phyloP scores from a whole-genome alignment of 2,888 invertebrate genomes.

The Dryococelus australis region DNA sequence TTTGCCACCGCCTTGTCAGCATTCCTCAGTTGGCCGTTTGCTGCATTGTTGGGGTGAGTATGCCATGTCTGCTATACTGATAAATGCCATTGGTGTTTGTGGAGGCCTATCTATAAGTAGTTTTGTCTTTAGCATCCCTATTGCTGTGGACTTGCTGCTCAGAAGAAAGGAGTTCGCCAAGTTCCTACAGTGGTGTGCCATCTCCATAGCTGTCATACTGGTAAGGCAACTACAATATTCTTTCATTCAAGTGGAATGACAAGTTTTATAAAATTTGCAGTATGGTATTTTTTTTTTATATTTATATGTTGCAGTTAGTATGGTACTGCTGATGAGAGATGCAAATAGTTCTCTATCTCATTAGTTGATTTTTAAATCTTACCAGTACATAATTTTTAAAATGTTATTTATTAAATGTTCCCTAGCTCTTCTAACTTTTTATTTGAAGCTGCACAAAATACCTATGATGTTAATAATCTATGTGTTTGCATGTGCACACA shows the following conservation, averaged over 20 bases:
- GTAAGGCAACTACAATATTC: conserved; percentile 55
- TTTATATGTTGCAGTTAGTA: background rate
- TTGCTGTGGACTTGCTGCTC: conserved; percentile 84
- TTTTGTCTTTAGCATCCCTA: conserved; percentile 68
- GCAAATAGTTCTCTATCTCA: no score
- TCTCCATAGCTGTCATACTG: conserved; percentile 75
- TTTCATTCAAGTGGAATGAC: background rate
- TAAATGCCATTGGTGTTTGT: background rate
- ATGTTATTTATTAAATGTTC: no score
- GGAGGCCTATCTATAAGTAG: background rate
- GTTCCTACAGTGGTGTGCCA: conserved; percentile 79
- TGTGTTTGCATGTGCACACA: no score
- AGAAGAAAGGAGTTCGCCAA: conserved; percentile 69
- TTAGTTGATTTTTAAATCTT: no score
- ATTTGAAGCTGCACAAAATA: no score
- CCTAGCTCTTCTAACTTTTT: no score
- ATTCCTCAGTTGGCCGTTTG: conserved; percentile 95
- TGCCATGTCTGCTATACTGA: background rate
- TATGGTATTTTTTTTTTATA: background rate
- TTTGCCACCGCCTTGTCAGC: conserved; percentile 84
- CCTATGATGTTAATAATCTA: no score
- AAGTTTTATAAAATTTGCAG: background rate
- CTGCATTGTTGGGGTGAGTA: conserved; percentile 81
- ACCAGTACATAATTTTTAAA: no score
- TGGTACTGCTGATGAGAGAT: no score